phyloP scores from a whole-genome alignment of 2,113 vertebrate species.

The Anser cygnoides region DNA sequence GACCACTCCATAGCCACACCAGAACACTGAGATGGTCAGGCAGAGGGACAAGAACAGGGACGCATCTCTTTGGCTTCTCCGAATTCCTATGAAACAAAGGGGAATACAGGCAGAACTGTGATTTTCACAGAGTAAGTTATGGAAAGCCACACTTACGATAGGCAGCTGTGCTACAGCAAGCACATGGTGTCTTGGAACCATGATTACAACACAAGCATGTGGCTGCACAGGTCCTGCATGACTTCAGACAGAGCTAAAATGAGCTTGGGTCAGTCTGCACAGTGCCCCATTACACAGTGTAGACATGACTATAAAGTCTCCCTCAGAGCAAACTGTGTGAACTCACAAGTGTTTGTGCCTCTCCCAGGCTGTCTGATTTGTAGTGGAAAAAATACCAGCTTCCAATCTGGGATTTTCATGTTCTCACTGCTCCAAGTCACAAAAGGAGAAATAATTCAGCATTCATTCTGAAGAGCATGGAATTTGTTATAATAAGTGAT shows the following conservation, averaged over 20 bases:
- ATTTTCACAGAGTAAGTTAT: fast-evolving
- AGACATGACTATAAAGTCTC: too few relatives aligned
- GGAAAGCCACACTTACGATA: fast-evolving
- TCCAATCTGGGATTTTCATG: neutral
- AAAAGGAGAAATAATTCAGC: neutral
- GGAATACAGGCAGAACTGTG: neutral
- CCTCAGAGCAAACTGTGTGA: neutral
- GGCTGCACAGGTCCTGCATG: neutral
- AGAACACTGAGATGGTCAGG: constrained; percentile 82
- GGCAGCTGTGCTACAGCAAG: neutral
- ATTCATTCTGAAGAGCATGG: neutral
- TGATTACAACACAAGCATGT: fast-evolving
- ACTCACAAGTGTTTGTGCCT: neutral
- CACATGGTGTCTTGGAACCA: neutral
- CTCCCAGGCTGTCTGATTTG: neutral
- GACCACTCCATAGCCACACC: constrained; percentile 83
- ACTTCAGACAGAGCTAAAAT: neutral
- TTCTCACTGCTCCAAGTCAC: fast-evolving
- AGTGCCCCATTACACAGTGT: too few relatives aligned
- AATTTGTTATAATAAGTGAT: neutral
- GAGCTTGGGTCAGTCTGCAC: neutral
- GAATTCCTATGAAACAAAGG: constrained; percentile 72
- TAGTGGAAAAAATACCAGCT: neutral
- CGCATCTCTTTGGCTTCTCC: constrained; percentile 64
- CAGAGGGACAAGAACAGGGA: constrained; percentile 78